Evolutionary conservation across 2,113 vertebrate species (phyloP).

Genomic region (Silurus glanis): DNA sequence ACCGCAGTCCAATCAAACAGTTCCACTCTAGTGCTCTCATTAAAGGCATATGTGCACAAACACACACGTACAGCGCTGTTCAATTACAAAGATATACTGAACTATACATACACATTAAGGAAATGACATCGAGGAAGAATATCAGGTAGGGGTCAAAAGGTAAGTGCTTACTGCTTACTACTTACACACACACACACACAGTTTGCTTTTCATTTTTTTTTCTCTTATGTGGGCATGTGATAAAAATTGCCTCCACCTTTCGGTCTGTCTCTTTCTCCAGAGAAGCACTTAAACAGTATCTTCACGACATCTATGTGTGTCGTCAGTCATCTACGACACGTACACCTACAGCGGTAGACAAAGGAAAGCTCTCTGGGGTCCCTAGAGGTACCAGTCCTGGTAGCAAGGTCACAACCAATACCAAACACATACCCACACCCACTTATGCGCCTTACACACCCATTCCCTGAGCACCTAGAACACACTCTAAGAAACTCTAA

Average conservation of each 20-base stretch:
- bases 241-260: slow-evolving; percentile 14
- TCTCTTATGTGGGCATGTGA: slow-evolving; percentile 9
- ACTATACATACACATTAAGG: slow-evolving; percentile 1
- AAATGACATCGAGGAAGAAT: slow-evolving; percentile 5
- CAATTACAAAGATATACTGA: slow-evolving; percentile 2
- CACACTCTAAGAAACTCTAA: slow-evolving; percentile 46
- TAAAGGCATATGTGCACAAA: slow-evolving; percentile 55
- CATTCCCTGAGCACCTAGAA: slow-evolving; percentile 27
- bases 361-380: slow-evolving; percentile 53
- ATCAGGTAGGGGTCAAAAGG: slow-evolving; percentile 26
- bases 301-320: slow-evolving; percentile 36
- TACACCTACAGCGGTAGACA: slow-evolving; percentile 43
- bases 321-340: slow-evolving; percentile 41
- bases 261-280: slow-evolving; percentile 19
- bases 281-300: slow-evolving; percentile 49
- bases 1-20: slow-evolving; percentile 41
- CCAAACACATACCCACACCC: neutral
- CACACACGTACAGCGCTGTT: slow-evolving; percentile 41
- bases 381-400: slow-evolving; percentile 42
- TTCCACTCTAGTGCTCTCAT: slow-evolving; percentile 42
- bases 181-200: neutral
- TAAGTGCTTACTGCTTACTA: neutral
- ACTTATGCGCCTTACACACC: neutral
- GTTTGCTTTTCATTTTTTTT: neutral
- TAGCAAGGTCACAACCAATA: slow-evolving; percentile 43